Evolutionary conservation across 1,140 invertebrate species (phyloP).

Genomic region (Drosophila littoralis): DNA sequence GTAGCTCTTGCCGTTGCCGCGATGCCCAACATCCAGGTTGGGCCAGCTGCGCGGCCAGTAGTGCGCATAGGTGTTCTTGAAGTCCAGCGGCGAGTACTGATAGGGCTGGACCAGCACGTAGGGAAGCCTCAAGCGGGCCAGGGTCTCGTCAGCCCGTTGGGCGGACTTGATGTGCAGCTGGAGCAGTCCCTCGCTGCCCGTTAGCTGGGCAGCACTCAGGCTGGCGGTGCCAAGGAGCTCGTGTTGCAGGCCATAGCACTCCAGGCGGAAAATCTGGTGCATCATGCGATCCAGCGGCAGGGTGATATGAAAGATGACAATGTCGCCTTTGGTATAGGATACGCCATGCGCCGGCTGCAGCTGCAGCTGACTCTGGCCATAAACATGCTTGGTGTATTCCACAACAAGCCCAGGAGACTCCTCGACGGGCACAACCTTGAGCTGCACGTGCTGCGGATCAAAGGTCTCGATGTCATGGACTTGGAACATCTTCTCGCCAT

Average conservation of each 20-base stretch:
- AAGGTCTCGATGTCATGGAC: constrained; percentile 80
- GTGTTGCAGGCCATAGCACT: constrained; percentile 61
- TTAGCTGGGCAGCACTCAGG: constrained; percentile 84
- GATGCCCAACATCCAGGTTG: constrained; percentile 95
- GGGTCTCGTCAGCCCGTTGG: constrained; percentile 75
- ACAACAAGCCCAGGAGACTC: constrained; percentile 69
- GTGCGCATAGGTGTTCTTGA: constrained; percentile 91
- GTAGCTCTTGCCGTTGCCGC: constrained; percentile 91
- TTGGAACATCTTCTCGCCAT: constrained; percentile 85
- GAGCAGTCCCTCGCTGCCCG: constrained; percentile 90
- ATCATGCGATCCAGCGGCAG: constrained; percentile 84
- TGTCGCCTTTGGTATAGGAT: constrained; percentile 68
- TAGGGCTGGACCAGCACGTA: constrained; percentile 90
- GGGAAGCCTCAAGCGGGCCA: constrained; percentile 89
- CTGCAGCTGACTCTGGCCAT: constrained; percentile 68
- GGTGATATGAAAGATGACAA: constrained; percentile 84
- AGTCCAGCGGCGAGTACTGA: constrained; percentile 89
- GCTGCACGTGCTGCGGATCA: constrained; percentile 73
- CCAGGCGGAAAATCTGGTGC: constrained; percentile 57
- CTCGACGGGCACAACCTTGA: constrained; percentile 71
- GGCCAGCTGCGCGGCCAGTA: constrained; percentile 94
- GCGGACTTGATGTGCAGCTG: constrained; percentile 91
- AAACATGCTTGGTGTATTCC: constrained; percentile 71
- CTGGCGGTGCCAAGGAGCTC: constrained; percentile 92
- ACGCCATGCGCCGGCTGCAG: constrained; percentile 64